Base-by-base conservation (phyloP, 2,888 invertebrate species). In the Sphaeridia pumilis region DNA sequence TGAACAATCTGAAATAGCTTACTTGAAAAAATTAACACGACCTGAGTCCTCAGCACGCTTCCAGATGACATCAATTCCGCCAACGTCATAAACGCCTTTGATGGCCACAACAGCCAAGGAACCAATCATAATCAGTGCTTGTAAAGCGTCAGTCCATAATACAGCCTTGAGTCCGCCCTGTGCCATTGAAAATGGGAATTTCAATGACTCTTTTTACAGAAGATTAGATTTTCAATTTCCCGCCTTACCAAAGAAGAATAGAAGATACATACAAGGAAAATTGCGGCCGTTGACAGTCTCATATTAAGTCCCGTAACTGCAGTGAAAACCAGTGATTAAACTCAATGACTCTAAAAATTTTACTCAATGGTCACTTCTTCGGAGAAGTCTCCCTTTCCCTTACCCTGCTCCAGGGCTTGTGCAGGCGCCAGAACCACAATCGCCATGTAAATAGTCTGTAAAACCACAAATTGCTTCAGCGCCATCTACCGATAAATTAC, bases 241-340 rank as follows among this genome's bases (percentile, higher is more conserved):
- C 7, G 10, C 31, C 74, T 72, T 68, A 80, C 84, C 35, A 84
- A 68, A 1, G 83, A 81, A 2, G 84, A 84, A 64, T 86, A 83
- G 46, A 85, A 82, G 20, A 84, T 83, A 67, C 85, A 86, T 1
- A 81, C 74, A 2, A 78, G 70, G 65, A 83, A 83, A 17, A 83
- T 75, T 0, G 82, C 72, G 1, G 81, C 76, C 2, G 82, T 78
- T 38, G 84, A 76, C 1, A 77, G 70, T 66, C 81, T 80, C 4
- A 82, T 74, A 57, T 78, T 70, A 3, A 80, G 74, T 14, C 82
- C 80, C 35, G 82, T 83, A 7, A 84, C 84, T 83, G 71, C 55
- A 75, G n/a, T 31, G 34, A 45, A 25, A 25, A 7, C 7, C 45
- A 25, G 12, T 7, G 14, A 14, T 31, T 31, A 31, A 31, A 31